phyloP scores from a whole-genome alignment of 2,113 vertebrate genomes.

The Phrynosoma blainvillii region DNA sequence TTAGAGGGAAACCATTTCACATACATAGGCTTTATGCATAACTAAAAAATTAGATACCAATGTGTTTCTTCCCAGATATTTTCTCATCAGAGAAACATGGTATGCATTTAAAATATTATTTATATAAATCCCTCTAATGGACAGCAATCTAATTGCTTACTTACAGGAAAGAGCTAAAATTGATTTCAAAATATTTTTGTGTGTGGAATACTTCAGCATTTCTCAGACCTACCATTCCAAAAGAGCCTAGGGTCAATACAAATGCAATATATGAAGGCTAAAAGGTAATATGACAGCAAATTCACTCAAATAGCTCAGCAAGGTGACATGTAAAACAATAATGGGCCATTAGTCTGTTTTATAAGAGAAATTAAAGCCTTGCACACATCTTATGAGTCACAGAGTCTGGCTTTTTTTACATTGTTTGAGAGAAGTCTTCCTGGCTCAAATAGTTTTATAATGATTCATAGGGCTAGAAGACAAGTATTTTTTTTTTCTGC shows the following conservation, averaged over 20 bases:
- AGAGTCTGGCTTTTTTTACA: constrained; percentile 63
- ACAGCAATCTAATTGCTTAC: constrained; percentile 50
- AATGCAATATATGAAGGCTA: constrained; percentile 76
- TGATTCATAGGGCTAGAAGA: constrained; percentile 35
- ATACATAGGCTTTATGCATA: background rate
- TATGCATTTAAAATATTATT: background rate
- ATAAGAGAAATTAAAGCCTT: constrained; percentile 77
- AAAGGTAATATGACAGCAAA: constrained; percentile 81
- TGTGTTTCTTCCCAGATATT: background rate
- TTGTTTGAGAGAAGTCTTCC: constrained; percentile 64
- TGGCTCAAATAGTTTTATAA: constrained; percentile 59
- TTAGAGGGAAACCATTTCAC: background rate
- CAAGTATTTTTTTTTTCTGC: constrained; percentile 30
- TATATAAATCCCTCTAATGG: constrained; percentile 44
- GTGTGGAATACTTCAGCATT: constrained; percentile 64
- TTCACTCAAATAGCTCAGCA: constrained; percentile 75
- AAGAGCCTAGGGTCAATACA: constrained; percentile 76
- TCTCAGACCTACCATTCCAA: constrained; percentile 73
- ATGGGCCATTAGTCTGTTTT: constrained; percentile 78
- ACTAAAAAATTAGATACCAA: background rate
- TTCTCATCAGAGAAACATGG: background rate
- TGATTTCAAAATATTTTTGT: constrained; percentile 64
- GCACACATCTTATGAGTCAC: constrained; percentile 69
- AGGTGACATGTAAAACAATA: constrained; percentile 80
- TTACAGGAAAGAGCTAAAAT: constrained; percentile 73